Conservation (phyloP, 2,113 vertebrate genomes). For the Zosterops hypoxanthus region DNA sequence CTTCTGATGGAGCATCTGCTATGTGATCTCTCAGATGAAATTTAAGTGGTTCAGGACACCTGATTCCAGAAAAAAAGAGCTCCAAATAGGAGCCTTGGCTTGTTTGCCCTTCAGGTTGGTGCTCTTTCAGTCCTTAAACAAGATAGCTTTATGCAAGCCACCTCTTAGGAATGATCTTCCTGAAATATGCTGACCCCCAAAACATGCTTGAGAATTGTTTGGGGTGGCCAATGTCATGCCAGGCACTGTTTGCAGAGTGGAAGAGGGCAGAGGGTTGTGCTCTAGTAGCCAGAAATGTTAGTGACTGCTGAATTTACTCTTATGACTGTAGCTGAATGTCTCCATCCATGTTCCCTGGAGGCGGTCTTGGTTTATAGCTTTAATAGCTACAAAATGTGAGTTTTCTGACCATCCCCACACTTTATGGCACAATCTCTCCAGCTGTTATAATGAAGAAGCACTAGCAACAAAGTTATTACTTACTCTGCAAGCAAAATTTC, state of each 20-base stretch:
- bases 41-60: neutral
- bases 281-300: neutral
- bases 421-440: neutral
- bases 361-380: neutral
- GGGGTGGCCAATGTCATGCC: neutral
- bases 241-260: neutral
- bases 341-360: slow-evolving; percentile 8
- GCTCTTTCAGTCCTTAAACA: neutral
- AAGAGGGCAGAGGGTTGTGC: neutral
- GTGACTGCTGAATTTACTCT: neutral
- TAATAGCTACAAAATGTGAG: slow-evolving; percentile 12
- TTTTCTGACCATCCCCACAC: neutral
- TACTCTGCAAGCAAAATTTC: neutral
- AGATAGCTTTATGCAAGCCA: neutral
- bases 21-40: neutral
- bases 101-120: neutral
- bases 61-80: neutral
- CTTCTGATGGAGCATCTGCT: neutral
- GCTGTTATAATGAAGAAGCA: slow-evolving; percentile 21
- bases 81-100: neutral
- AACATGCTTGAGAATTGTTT: neutral
- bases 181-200: neutral
- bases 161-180: neutral
- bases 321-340: neutral
- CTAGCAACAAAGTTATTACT: slow-evolving; percentile 5